Conservation (phyloP, 2,797 vertebrate genomes). For the Anguilla pacifica region DNA sequence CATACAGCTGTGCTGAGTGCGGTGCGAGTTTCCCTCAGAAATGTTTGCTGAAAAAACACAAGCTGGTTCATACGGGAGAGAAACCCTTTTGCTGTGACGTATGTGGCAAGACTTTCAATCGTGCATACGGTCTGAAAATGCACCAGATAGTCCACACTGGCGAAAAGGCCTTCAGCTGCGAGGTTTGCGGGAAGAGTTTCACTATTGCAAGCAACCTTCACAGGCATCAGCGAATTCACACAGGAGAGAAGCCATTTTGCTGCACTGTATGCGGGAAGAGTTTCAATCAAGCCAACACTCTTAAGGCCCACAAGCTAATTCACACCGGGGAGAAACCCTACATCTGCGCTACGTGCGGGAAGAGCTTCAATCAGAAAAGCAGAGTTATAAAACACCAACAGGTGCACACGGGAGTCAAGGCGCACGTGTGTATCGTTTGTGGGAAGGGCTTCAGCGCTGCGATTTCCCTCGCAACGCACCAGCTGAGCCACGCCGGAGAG, state of each 20-base stretch:
- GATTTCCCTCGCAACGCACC: constrained; percentile 64
- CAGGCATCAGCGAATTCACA: constrained; percentile 81
- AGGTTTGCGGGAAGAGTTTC: constrained; percentile 76
- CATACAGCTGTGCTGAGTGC: constrained; percentile 65
- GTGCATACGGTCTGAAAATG: constrained; percentile 70
- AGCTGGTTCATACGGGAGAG: constrained; percentile 70
- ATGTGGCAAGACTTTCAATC: constrained; percentile 74
- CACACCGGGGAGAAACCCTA: constrained; percentile 79
- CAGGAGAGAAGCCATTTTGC: constrained; percentile 78
- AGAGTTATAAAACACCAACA: constrained; percentile 72
- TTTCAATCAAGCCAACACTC: constrained; percentile 77
- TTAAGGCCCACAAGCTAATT: constrained; percentile 74
- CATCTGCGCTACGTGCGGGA: constrained; percentile 71
- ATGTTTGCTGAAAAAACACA: constrained; percentile 66
- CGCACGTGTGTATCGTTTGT: constrained; percentile 70
- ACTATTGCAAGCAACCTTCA: constrained; percentile 74
- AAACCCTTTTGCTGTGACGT: constrained; percentile 70
- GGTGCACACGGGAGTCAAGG: constrained; percentile 52
- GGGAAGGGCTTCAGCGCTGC: constrained; percentile 73
- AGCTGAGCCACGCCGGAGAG: constrained; percentile 49
- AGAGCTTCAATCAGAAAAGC: constrained; percentile 73
- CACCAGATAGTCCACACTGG: constrained; percentile 75
- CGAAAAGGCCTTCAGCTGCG: constrained; percentile 70
- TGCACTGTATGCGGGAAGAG: constrained; percentile 75
- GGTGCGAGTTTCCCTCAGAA: constrained; percentile 67